Base-by-base conservation (phyloP, 2,797 vertebrate genomes). In the Acanthornis magna region DNA sequence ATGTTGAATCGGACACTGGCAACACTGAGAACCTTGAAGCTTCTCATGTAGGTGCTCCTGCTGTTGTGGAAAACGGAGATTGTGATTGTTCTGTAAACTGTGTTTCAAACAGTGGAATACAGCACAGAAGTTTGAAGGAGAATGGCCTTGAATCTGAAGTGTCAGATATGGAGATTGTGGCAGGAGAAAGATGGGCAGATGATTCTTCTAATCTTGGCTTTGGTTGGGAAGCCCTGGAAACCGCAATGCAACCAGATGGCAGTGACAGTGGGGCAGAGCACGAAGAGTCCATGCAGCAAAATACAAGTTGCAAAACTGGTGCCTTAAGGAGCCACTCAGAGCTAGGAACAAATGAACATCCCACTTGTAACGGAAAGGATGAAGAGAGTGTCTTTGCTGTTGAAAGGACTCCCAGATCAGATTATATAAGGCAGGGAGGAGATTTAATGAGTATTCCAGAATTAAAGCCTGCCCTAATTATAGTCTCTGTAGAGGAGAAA, bases 401-500 rank as follows among this genome's bases (percentile, higher is more conserved):
- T 55, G 91, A 96, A 91, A 78, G 67, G 48, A 63, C 54, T 88
- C 53, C 57, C 16, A 58, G 5, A 19, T 27, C 81, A 71, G 76
- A 81, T 79, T 50, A 25, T 42, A 18, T 53, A 32, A 53, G 6
- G 40, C 96, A 95, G 73, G 63, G 26, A 38, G 76, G 25, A 42
- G 68, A 63, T 60, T 55, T 83, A 81, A 55, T 75, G 17, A 48
- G n/a, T 11, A 8, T 47, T 51, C 34, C 91, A 15, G 75, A 92
- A n/a, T 65, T 83, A 88, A 92, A 94, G 63, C 34, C 96, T 58
- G 17, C 77, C 10, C 87, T 96, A 30, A 83, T 97, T 78, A 91
- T 91, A 68, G 48, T 95, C 50, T 85, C 97, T 47, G 92, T 95
- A 65, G 95, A 97, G 53, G 94, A 96, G 80, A 94, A 96, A 89